Evolutionary conservation across 2,888 invertebrate species (phyloP).

Genomic region (Rhamphomyia laevipes): DNA sequence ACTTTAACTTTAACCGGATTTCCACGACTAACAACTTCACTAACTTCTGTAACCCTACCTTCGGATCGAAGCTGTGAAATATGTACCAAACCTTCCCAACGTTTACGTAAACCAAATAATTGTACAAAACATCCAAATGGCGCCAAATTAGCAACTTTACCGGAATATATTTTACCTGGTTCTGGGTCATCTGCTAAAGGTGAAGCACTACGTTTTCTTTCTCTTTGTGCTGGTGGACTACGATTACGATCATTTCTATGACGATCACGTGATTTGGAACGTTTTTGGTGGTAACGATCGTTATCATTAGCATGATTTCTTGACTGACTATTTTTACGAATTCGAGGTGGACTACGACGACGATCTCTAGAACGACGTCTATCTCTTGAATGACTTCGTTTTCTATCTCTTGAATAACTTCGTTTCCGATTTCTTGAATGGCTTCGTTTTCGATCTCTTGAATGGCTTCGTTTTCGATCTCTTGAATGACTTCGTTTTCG

Average conservation of each 20-base stretch:
- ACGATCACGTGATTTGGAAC: conserved; percentile 17
- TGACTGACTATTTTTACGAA: conserved; percentile 18
- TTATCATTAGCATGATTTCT: conserved; percentile 4
- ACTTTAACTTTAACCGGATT: conserved; percentile 89
- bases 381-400: conserved; percentile 13
- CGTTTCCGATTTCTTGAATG: conserved; percentile 20
- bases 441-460: conserved; percentile 25
- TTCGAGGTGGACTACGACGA: conserved; percentile 23
- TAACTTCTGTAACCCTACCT: conserved; percentile 86
- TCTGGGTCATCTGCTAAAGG: conserved; percentile 60
- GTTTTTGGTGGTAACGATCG: conserved; percentile 9
- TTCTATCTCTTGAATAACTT: conserved; percentile 20
- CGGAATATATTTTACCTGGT: conserved; percentile 77
- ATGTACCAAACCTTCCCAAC: conserved; percentile 94
- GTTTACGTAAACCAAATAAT: conserved; percentile 75
- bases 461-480: conserved; percentile 19
- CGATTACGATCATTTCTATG: conserved; percentile 27
- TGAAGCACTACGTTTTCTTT: conserved; percentile 28
- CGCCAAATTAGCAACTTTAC: conserved; percentile 89
- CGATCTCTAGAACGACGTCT: conserved; percentile 16
- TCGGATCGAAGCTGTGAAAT: conserved; percentile 89
- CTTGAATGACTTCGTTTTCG: conserved; percentile 23
- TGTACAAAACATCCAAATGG: conserved; percentile 99
- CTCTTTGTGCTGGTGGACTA: conserved; percentile 25
- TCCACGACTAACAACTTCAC: conserved; percentile 84